Evolutionary conservation across 2,888 invertebrate genomes (phyloP).

Genomic region (Schizotus pectinicornis): DNA sequence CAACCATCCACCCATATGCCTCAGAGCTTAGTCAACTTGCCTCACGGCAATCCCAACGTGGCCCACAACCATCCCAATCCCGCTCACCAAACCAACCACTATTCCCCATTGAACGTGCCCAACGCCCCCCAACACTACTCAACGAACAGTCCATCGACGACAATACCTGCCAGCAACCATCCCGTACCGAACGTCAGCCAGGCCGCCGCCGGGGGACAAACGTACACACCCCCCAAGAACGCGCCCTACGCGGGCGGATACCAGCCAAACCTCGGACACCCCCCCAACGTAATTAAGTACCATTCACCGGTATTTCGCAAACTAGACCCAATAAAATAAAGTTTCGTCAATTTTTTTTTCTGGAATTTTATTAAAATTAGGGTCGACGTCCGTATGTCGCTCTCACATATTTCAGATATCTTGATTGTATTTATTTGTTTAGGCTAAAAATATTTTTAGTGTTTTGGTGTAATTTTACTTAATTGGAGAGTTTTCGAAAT

Average conservation of each 20-base stretch:
- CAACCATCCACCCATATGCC: conserved; percentile 50
- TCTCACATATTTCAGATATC: too few species aligned
- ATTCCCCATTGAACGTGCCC: conserved; percentile 45
- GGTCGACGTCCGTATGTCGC: too few species aligned
- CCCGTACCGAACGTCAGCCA: conserved; percentile 47
- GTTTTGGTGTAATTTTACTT: too few species aligned
- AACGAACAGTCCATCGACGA: conserved; percentile 37
- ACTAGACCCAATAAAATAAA: too few species aligned
- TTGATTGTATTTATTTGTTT: too few species aligned
- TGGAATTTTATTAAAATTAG: too few species aligned
- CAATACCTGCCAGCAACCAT: conserved; percentile 50
- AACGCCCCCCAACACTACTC: conserved; percentile 46
- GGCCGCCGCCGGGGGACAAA: conserved; percentile 37
- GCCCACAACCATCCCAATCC: conserved; percentile 45
- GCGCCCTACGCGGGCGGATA: conserved; percentile 46
- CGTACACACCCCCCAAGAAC: conserved; percentile 45
- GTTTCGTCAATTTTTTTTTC: too few species aligned
- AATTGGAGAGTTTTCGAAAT: too few species aligned
- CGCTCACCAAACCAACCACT: conserved; percentile 46
- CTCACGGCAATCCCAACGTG: conserved; percentile 44
- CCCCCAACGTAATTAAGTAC: conserved; percentile 42
- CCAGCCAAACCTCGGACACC: conserved; percentile 48
- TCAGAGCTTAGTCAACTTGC: conserved; percentile 46
- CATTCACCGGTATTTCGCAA: too few species aligned
- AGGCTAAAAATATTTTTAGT: too few species aligned